Base-by-base conservation (phyloP, 1,140 invertebrate species). In the Tetramorium simillimum region DNA sequence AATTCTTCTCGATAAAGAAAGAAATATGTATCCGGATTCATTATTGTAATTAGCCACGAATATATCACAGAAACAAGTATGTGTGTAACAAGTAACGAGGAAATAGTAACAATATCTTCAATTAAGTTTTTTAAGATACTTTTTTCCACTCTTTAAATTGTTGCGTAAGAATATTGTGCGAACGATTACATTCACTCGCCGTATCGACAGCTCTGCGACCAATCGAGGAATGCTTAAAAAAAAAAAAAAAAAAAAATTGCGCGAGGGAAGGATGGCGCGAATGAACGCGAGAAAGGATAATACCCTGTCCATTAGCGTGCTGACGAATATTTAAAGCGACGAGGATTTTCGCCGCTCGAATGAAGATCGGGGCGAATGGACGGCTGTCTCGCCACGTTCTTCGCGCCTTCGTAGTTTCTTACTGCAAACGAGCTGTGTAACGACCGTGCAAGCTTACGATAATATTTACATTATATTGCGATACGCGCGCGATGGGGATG, bases 311-410 rank as follows among this genome's bases (percentile, higher is more conserved):
- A 92, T 87, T 91, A 90, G 89, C 88, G 82, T 53, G 67, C 87
- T 86, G 89, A 89, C 82, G 87, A 91, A 86, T 89, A 89, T 91
- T 91, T 88, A 87, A 91, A 86, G 85, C 76, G 85, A 89, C 89
- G 77, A 49, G 65, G 88, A 89, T 91, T 91, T 88, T 82, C 72
- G 67, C 77, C 72, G 87, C 78, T 89, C 63, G 76, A 65, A 88
- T 85, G 72, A 87, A 89, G 85, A 91, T 91, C 81, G 63, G 58
- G 14, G 28, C 76, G 87, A 90, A 91, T 86, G 76, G 89, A 91
- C 69, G 85, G 53, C 46, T 84, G 72, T 89, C 86, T 89, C 89
- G 90, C 90, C 86, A 85, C 69, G 70, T 89, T 78, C 86, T 80
- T 86, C 80, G 18, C 28, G 46, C 51, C 75, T 73, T 80, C 43